Evolutionary conservation across 2,888 invertebrate species (phyloP).

Genomic region (Parnassius orleans): DNA sequence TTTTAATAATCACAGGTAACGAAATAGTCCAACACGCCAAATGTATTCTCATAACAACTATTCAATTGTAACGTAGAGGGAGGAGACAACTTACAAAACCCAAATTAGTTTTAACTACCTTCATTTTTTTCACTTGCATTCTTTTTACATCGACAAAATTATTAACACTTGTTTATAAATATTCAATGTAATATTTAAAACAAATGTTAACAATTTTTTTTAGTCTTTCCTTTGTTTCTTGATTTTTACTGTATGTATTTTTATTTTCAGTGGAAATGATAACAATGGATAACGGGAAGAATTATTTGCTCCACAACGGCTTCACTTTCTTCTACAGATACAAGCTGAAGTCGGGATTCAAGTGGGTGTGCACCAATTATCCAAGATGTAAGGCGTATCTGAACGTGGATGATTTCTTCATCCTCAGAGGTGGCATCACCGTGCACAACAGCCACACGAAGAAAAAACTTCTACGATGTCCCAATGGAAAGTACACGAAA

Average conservation of each 20-base stretch:
- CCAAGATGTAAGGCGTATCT: conserved; percentile 40
- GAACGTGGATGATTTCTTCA: conserved; percentile 40
- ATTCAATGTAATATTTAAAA: not conserved
- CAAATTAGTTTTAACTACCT: no score
- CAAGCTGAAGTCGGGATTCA: conserved; percentile 28
- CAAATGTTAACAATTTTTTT: not conserved
- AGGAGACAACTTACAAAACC: no score
- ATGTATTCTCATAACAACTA: no score
- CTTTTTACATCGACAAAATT: no score
- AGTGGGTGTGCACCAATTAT: conserved; percentile 39
- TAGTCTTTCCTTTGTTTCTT: not conserved
- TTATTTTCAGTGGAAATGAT: conserved; percentile 32
- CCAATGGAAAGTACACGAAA: conserved; percentile 27
- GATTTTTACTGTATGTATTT: not conserved
- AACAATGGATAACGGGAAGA: conserved; percentile 34
- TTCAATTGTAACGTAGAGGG: no score
- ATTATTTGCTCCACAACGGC: conserved; percentile 33
- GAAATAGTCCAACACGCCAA: no score
- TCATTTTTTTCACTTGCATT: no score
- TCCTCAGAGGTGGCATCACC: conserved; percentile 33
- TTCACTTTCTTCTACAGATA: conserved; percentile 40
- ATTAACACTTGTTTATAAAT: no score
- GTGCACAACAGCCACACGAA: conserved; percentile 39
- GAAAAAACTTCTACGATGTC: conserved; percentile 16
- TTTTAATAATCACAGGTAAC: no score